Conservation (phyloP, 2,888 invertebrate species). For the Caenorhabditis panamensis region DNA sequence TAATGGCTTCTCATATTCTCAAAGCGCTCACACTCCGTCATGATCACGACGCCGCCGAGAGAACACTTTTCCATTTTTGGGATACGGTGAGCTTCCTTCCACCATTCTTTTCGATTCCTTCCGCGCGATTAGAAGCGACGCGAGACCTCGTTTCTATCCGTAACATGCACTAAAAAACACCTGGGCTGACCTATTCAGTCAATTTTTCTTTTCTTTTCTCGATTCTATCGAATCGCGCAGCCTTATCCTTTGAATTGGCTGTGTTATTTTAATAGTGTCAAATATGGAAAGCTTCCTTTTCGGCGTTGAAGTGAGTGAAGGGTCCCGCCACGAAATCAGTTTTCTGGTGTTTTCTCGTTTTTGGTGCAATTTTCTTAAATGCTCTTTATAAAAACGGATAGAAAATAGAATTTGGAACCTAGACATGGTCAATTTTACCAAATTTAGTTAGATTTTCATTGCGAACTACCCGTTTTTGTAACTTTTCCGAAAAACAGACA, state of each 20-base stretch:
- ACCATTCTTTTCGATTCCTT: neutral
- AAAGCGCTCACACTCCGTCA: slow-evolving; percentile 58
- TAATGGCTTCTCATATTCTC: slow-evolving; percentile 52
- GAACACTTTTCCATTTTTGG: slow-evolving; percentile 48
- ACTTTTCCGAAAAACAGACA: too few species aligned
- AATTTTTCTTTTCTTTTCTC: slow-evolving; percentile 8
- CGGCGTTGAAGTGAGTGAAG: neutral
- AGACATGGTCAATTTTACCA: too few species aligned
- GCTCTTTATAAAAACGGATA: too few species aligned
- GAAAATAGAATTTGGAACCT: too few species aligned
- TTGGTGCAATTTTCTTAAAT: too few species aligned
- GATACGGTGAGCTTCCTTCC: slow-evolving; percentile 48
- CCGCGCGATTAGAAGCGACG: neutral
- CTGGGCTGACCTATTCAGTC: slow-evolving; percentile 1
- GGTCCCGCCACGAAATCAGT: too few species aligned
- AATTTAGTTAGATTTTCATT: too few species aligned
- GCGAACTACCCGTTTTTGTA: neutral
- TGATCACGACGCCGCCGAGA: slow-evolving; percentile 57
- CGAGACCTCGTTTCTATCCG: slow-evolving; percentile 1
- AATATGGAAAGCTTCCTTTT: neutral
- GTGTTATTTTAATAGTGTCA: too few species aligned
- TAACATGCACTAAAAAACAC: neutral
- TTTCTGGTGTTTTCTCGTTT: neutral
- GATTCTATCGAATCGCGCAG: neutral
- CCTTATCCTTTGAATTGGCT: neutral